Percentiles rank a stretch among this genome's conserved stretches.
Evolutionary conservation across 2,113 vertebrate genomes (phyloP).

Genomic region (Oplegnathus fasciatus): DNA sequence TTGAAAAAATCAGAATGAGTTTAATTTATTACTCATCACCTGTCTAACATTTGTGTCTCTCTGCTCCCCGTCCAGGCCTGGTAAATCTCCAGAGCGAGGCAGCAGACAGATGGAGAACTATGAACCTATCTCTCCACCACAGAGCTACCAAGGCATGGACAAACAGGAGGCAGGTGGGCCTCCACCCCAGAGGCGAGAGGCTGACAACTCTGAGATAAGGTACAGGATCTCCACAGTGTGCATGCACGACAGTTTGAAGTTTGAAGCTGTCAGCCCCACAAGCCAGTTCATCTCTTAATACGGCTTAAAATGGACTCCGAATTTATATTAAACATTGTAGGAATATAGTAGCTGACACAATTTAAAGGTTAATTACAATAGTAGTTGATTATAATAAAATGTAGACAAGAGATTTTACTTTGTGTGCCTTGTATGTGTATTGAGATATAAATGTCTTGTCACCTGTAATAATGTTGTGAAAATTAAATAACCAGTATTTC

Average conservation of each 20-base stretch:
- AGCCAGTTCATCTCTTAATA: neutral
- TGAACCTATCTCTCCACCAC: constrained; percentile 97
- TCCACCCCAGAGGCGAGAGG: constrained; percentile 88
- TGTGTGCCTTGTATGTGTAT: neutral
- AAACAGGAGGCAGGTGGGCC: constrained; percentile 90
- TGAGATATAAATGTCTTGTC: neutral
- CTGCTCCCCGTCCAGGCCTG: constrained; percentile 85
- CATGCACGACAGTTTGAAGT: neutral
- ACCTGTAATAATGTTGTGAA: constrained; percentile 1
- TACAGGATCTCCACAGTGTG: constrained; percentile 59
- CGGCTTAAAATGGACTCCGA: neutral
- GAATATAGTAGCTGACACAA: neutral
- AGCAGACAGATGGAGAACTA: constrained; percentile 91
- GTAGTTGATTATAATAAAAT: neutral
- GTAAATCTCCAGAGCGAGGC: constrained; percentile 95
- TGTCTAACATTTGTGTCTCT: constrained; percentile 14
- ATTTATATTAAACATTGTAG: neutral
- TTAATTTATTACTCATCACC: neutral
- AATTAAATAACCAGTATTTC: neutral
- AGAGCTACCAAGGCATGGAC: constrained; percentile 89
- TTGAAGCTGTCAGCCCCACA: neutral
- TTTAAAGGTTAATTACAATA: neutral
- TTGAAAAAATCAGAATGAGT: neutral
- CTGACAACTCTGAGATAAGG: constrained; percentile 94
- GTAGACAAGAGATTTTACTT: neutral